Evolutionary conservation across 2,797 vertebrate genomes (phyloP).

Genomic region (Hippoglossus hippoglossus): DNA sequence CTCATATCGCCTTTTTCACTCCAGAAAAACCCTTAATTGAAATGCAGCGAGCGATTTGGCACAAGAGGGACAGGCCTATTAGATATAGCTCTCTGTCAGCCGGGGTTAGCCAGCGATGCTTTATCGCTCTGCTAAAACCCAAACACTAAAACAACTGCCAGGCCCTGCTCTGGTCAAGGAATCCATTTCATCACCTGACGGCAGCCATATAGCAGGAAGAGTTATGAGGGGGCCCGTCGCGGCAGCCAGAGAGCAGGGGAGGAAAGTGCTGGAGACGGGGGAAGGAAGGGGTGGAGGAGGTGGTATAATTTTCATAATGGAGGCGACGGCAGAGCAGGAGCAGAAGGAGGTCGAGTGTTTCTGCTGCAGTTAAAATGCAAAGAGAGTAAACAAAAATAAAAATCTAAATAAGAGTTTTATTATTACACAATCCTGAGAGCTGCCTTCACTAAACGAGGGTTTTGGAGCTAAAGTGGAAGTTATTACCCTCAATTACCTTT

Average conservation of each 20-base stretch:
- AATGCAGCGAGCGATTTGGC: conserved; percentile 60
- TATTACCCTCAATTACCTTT: conserved; percentile 22
- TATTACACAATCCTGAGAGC: conserved; percentile 8
- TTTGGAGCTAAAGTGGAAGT: conserved; percentile 36
- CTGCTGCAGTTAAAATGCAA: conserved; percentile 15
- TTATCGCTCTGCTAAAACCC: conserved; percentile 68
- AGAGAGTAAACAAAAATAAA: neutral
- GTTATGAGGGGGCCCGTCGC: conserved; percentile 49
- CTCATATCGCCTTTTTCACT: conserved; percentile 22
- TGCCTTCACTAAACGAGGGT: conserved; percentile 14
- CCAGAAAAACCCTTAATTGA: conserved; percentile 62
- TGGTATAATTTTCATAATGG: conserved; percentile 63
- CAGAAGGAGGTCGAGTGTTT: neutral
- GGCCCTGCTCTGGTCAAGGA: conserved; percentile 68
- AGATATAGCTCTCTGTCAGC: conserved; percentile 63
- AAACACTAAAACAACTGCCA: conserved; percentile 70
- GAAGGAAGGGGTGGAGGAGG: neutral
- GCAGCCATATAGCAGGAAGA: conserved; percentile 61
- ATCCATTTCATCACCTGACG: conserved; percentile 71
- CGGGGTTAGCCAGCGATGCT: conserved; percentile 47
- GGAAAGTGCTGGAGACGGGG: neutral
- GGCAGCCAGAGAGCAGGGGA: conserved; percentile 11
- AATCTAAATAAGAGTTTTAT: conserved; percentile 19
- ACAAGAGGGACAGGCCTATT: conserved; percentile 56
- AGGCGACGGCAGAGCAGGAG: conserved; percentile 5